These are phyloP conservation scores for Drosophila paracracens DNA, from an alignment of 2,888 invertebrate genomes.

Conservation along the genomic window DNA sequence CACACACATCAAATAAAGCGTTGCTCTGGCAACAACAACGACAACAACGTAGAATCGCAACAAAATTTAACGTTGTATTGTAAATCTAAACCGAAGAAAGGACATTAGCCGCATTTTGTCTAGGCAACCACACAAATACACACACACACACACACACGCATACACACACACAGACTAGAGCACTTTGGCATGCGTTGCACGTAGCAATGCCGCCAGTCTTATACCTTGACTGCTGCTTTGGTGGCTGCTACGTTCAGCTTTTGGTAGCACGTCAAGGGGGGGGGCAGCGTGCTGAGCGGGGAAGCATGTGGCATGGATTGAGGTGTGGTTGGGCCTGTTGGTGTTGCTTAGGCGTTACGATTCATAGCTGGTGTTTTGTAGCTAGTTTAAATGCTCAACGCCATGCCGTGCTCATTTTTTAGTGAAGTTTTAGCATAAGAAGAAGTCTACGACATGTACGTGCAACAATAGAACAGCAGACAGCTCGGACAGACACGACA, in stretches of 20 bases:
- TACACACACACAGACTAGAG: constrained; percentile 9
- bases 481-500: neutral
- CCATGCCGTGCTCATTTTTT: constrained; percentile 78
- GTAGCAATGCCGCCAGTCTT: constrained; percentile 58
- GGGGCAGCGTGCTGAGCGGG: neutral
- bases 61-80: constrained; percentile 66
- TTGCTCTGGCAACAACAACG: constrained; percentile 34
- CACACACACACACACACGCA: constrained; percentile 27
- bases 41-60: constrained; percentile 37
- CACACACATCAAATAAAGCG: constrained; percentile 26
- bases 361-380: constrained; percentile 76
- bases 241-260: constrained; percentile 6
- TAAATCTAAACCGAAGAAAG: constrained; percentile 72
- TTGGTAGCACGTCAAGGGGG: neutral
- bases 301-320: neutral
- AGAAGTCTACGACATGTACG: constrained; percentile 79
- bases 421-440: constrained; percentile 78
- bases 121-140: constrained; percentile 57
- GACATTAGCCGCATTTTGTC: constrained; percentile 81
- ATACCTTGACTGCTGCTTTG: constrained; percentile 52
- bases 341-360: constrained; percentile 46
- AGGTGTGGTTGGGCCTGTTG: neutral
- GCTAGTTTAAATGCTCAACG: constrained; percentile 81
- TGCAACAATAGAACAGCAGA: constrained; percentile 69
- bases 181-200: constrained; percentile 71